phyloP scores from a whole-genome alignment of 30 jellyfish, hydroid and myxozoan genomes.

The Mastigias papua region DNA sequence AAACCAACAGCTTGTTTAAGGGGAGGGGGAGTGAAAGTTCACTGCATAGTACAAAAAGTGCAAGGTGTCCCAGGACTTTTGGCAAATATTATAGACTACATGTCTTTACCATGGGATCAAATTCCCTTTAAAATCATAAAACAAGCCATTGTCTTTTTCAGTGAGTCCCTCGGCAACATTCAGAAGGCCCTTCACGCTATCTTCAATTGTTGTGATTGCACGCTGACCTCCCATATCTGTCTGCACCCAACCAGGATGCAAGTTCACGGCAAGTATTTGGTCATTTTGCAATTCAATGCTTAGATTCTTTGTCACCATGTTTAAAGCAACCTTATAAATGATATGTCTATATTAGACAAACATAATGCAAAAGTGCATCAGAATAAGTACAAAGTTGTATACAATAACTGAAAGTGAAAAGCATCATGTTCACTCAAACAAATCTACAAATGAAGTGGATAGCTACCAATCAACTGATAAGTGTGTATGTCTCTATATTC shows the following conservation, averaged over 20 bases:
- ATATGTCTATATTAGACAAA: no score
- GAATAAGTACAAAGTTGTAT: no score
- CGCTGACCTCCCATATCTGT: conserved; percentile 89
- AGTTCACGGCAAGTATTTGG: conserved; percentile 71
- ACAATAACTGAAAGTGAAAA: no score
- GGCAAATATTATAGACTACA: background rate
- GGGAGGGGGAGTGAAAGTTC: no score
- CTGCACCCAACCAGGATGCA: conserved; percentile 96
- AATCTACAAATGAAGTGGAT: no score
- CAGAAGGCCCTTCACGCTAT: conserved; percentile 68
- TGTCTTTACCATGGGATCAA: conserved; percentile 66
- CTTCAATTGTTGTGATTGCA: conserved; percentile 77
- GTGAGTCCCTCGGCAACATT: conserved; percentile 54
- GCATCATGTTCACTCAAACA: no score
- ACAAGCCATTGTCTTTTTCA: conserved; percentile 82
- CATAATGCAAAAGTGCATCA: no score
- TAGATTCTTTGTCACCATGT: conserved; percentile 89
- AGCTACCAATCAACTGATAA: no score
- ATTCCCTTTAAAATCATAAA: conserved; percentile 72
- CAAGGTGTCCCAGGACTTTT: no score
- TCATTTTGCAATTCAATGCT: conserved; percentile 86
- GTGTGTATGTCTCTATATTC: no score
- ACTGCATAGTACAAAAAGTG: no score
- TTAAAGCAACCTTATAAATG: conserved; percentile 85
- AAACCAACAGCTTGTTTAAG: no score